Base-by-base conservation (phyloP, 2,113 vertebrate genomes). In the Thinocorus orbignyianus region DNA sequence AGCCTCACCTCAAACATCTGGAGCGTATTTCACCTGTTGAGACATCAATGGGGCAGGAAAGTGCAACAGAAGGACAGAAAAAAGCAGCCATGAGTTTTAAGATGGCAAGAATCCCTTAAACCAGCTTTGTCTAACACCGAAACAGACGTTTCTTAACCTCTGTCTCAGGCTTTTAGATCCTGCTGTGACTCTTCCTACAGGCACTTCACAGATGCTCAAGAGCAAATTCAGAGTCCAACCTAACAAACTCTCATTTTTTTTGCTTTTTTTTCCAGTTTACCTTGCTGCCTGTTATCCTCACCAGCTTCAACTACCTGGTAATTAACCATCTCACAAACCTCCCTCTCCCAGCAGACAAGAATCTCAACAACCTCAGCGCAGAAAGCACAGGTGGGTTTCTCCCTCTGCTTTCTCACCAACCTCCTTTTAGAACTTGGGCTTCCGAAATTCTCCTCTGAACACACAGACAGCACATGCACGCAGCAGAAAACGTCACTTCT, bases 231-330 rank as follows among this genome's bases (percentile, higher is more conserved):
- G 25, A 46, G 25, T 9, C 42, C 44, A 46, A 18, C 42, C 42
- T 13, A 24, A 42, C 15, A 26, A 52, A 5, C 1, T 3, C n/a
- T 19, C 12, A 1, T 14, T 30, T 23, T 42, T 7, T 11, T 17
- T 6, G 1, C 14, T 10, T 18, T 42, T 19, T 3, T 35, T 62
- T 22, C 72, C 42, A 30, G 28, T 42, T 58, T 44, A 31, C 73
- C 33, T 66, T 30, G 16, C 76, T 30, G n/a, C 52, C 25, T 5
- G 8, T 60, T 48, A 66, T 4, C 52, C 60, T 8, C 39, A 85
- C 52, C 7, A 52, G 37, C 37, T 46, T 24, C 10, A 31, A 71
- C 23, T 13, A 64, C 41, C 64, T 22, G 10, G 19, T 46, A 35
- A 57, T 55, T 39, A 65, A 42, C 31, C 49, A 91, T 22, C 35